Evolutionary conservation across 30 jellyfish, hydroid and myxozoan genomes (phyloP), one percentile per base, ranked within the genome.

Genomic region (Hydra vulgaris): DNA sequence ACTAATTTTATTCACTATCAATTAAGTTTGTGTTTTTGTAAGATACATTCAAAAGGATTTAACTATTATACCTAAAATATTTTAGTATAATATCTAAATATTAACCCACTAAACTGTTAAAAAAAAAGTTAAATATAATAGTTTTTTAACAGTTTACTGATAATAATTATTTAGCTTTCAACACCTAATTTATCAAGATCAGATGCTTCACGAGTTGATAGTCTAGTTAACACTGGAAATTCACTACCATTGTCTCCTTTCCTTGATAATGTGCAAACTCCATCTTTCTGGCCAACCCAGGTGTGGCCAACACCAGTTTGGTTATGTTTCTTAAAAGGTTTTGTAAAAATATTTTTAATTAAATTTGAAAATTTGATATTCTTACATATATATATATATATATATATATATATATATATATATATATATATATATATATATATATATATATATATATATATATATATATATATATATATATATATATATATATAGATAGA

Each of bases 301-400:
- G 90, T 88, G 22, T 91, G 98, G 98, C 98, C 98, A 0, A 74
- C 98, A 24, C 98, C 98, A 54, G 95, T 87, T 77, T 91, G 98
- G 98, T 90, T 87, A 74, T 91, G 98, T 54, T 91, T 91, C 95
- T 80, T 91, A 66, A 87, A 87, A 87, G 98, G 87, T 80, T 53
- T n/a, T 27, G 79, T 17, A 17, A 17, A n/a, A 18, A 17, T 16
- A 17, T 16, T 16, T 16, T 56, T 56, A 17, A 56, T 56, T 56
- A 16, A 15, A 15, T 69, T 19, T 21, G 4, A 69, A 3, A 69
- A 40, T 40, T 40, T 40, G 12, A 3, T 40, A 40, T 40, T 40
- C 12, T 40, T 40, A 40, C 12, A 3, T 40, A 40, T 12, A 3
- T 40, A 40, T 3, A 40, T 40, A 40, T 3, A 40, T 3, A 40